A percentile compares a stretch with the other conserved stretches of the same genome.
These are phyloP conservation scores for Osmerus eperlanus DNA, from an alignment of 2,113 vertebrate genomes.

Conservation along the genomic window DNA sequence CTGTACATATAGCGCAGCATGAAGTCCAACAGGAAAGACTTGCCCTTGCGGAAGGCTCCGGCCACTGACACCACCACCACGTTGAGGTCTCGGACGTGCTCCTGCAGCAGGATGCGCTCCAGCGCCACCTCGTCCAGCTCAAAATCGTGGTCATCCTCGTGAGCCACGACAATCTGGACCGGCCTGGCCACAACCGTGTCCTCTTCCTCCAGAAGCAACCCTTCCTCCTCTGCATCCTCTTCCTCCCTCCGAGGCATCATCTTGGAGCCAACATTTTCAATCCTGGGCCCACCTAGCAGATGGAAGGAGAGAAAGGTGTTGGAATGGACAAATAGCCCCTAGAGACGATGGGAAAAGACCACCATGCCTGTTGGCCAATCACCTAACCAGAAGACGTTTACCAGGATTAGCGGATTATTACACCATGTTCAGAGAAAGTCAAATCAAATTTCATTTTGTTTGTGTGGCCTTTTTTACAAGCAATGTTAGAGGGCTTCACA, in stretches of 20 bases:
- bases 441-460: too few species aligned
- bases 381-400: too few species aligned
- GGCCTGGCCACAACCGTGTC: conserved; percentile 68
- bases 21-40: conserved; percentile 96
- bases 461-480: too few species aligned
- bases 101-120: conserved; percentile 88
- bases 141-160: conserved; percentile 92
- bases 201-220: conserved; percentile 62
- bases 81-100: conserved; percentile 86
- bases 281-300: too few species aligned
- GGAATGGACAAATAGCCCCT: too few species aligned
- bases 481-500: too few species aligned
- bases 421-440: too few species aligned
- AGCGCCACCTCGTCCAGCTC: conserved; percentile 84
- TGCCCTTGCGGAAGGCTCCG: conserved; percentile 95
- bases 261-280: neutral
- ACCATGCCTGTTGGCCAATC: too few species aligned
- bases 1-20: conserved; percentile 97
- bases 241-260: conserved; percentile 4
- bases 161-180: conserved; percentile 88
- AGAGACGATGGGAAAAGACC: too few species aligned
- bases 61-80: conserved; percentile 97
- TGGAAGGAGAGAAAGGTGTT: too few species aligned
- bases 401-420: too few species aligned
- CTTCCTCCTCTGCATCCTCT: conserved; percentile 42